Evolutionary conservation across 2,797 vertebrate species (phyloP), one percentile per base, ranked within the genome.

Genomic region (Artibeus jamaicensis): DNA sequence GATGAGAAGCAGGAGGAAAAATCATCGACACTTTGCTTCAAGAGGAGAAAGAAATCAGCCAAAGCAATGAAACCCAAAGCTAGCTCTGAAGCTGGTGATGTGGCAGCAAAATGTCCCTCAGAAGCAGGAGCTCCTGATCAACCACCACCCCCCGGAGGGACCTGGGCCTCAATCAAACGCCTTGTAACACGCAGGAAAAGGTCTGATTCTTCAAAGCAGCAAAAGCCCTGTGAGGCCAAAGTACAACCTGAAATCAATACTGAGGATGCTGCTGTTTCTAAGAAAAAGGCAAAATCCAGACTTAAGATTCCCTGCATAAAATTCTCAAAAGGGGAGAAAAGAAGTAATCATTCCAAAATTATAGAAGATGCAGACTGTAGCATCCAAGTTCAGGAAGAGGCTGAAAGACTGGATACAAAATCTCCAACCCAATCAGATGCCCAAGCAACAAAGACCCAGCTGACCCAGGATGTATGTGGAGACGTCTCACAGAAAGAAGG

Each of bases 21-120:
- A 70, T 97, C 98, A 34, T 96, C 98, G 7, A 96, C 97, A 81
- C 97, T 98, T n/a, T 99, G 99, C 86, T 98, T 99, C 89, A 98
- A 98, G 93, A 99, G 98, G 97, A 97, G 98, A 74, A 99, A 97
- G 96, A 99, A 99, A 94, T 22, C 97, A 59, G 93, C 76, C 89
- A 97, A 98, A 82, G 86, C 21, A 9, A n/a, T 1, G 15, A 97
- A 97, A 62, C 78, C 95, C 32, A 92, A 93, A 70, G 97, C 96
- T 9, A 86, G 4, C 0, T 24, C 97, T 0, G 91, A 97, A 84
- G 93, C 89, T 86, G 96, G 89, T 15, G 77, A 55, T 7, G 65
- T 22, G 16, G 32, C 86, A 65, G 53, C 59, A 0, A 0, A 86
- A 0, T 62, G 46, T 34, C 62, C 53, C 22, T 91, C 70, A 21